Evolutionary conservation across 2,888 invertebrate genomes (phyloP).

Genomic region (Rosalia funebris): DNA sequence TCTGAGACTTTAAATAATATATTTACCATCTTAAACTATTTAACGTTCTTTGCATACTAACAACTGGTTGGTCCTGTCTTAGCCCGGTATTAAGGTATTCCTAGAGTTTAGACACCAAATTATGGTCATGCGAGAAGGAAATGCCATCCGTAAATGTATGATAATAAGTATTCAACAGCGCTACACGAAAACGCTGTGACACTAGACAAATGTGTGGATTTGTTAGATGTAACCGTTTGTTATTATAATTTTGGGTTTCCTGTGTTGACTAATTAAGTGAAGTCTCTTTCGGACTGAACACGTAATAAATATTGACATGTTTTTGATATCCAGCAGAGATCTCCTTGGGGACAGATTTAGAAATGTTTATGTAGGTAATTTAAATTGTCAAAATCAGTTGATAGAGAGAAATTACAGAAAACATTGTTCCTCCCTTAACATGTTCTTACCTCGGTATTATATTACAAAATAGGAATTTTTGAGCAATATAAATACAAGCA

Average conservation of each 20-base stretch:
- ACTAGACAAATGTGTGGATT: slow-evolving; percentile 20
- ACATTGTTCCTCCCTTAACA: background rate
- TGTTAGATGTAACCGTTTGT: background rate
- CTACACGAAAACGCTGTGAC: slow-evolving; percentile 1
- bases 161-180: background rate
- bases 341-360: background rate
- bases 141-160: slow-evolving; percentile 1
- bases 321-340: slow-evolving; percentile 15
- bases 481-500: background rate
- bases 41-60: slow-evolving; percentile 1
- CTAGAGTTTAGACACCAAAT: background rate
- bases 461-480: background rate
- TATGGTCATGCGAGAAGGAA: background rate
- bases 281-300: slow-evolving; percentile 5
- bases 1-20: background rate
- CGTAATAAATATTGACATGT: slow-evolving; percentile 7
- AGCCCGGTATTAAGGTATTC: background rate
- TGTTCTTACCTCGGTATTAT: background rate
- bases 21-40: background rate
- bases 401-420: slow-evolving; percentile 3
- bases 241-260: slow-evolving; percentile 17
- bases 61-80: background rate
- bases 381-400: slow-evolving; percentile 4
- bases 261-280: slow-evolving; percentile 10
- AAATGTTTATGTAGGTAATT: slow-evolving; percentile 2